phyloP scores from a whole-genome alignment of 2,797 vertebrate genomes.

The Alfaro cultratus region DNA sequence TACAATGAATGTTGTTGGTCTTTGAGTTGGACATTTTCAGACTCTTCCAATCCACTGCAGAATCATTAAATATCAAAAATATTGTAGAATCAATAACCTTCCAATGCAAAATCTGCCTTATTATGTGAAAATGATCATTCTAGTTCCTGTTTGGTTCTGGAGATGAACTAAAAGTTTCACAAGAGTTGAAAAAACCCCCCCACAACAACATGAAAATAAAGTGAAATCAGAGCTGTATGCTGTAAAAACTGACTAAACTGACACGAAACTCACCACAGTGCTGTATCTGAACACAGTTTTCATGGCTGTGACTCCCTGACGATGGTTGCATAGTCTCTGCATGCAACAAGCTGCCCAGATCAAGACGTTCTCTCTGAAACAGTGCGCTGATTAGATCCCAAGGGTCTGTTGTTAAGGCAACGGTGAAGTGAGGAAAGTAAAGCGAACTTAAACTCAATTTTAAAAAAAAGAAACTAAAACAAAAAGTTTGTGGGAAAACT shows the following conservation, averaged over 20 bases:
- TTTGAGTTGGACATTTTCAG: neutral
- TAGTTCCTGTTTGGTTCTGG: neutral
- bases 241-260: neutral
- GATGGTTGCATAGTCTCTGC: constrained; percentile 65
- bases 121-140: neutral
- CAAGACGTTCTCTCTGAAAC: neutral
- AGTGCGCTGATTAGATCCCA: constrained; percentile 14
- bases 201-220: neutral
- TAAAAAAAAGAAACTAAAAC: constrained; percentile 21
- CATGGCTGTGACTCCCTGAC: constrained; percentile 60
- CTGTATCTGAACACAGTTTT: constrained; percentile 66
- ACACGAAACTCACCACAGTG: constrained; percentile 64
- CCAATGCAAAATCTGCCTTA: neutral
- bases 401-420: constrained; percentile 1
- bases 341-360: neutral
- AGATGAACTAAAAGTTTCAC: neutral
- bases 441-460: neutral
- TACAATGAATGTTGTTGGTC: neutral
- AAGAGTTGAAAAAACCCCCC: neutral
- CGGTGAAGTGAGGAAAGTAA: neutral
- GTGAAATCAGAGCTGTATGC: neutral
- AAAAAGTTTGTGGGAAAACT: neutral
- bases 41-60: neutral
- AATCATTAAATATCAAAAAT: neutral
- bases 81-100: neutral